A percentile compares a stretch with the other conserved stretches of the same genome.
Evolutionary conservation across 2,113 vertebrate genomes (phyloP).

Genomic region (Anser brachyrhynchus): DNA sequence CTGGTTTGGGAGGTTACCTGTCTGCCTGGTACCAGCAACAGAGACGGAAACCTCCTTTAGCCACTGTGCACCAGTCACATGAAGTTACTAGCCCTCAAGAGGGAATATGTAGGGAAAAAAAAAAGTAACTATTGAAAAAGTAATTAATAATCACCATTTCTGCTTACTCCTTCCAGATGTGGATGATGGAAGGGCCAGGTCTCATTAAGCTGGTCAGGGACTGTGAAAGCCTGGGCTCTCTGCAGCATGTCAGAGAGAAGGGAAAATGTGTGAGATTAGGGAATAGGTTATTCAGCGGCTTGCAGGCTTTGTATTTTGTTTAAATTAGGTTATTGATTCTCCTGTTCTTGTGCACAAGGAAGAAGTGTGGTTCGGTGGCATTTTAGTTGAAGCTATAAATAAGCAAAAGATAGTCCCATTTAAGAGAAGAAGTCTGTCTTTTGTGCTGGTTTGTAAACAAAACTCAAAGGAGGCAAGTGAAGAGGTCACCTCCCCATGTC

Average conservation of each 20-base stretch:
- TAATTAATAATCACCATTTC: not conserved
- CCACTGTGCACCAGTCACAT: rapidly evolving
- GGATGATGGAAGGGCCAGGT: not conserved
- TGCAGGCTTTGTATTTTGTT: not conserved
- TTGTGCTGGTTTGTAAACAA: not conserved
- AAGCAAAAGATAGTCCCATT: not conserved
- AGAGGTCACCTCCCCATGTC: not conserved
- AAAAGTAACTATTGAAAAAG: not conserved
- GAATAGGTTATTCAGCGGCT: not conserved
- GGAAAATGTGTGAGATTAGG: not conserved
- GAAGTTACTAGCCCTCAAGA: not conserved
- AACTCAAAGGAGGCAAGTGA: not conserved
- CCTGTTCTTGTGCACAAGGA: not conserved
- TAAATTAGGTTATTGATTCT: not conserved
- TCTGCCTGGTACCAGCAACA: not conserved
- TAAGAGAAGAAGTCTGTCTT: not conserved
- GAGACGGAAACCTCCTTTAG: not conserved
- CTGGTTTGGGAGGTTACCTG: not conserved
- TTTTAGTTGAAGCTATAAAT: not conserved
- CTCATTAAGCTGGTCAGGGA: not conserved
- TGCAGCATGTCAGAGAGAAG: not conserved
- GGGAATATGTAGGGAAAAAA: not conserved
- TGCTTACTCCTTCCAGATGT: not conserved
- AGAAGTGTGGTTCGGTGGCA: not conserved
- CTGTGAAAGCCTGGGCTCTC: not conserved